Percentiles rank a stretch among this genome's conserved stretches.
phyloP scores from a whole-genome alignment of 2,797 vertebrate genomes.

The Yasuhikotakia modesta region DNA sequence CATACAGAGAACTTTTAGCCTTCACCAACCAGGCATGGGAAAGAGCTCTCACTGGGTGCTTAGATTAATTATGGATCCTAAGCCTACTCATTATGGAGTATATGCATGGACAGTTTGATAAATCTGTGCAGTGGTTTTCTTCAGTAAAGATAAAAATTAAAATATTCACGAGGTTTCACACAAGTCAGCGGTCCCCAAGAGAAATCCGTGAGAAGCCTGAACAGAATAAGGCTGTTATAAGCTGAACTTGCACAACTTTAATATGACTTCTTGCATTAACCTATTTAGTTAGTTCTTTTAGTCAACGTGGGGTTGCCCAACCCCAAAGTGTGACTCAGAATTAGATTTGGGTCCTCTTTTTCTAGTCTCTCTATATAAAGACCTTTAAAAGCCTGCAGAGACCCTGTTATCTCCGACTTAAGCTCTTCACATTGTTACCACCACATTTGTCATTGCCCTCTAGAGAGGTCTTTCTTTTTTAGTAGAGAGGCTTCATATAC shows the following conservation, averaged over 20 bases:
- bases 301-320: neutral
- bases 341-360: neutral
- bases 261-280: conserved; percentile 7
- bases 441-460: conserved; percentile 16
- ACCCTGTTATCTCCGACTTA: conserved; percentile 17
- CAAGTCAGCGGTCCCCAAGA: conserved; percentile 8
- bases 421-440: conserved; percentile 26
- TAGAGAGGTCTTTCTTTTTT: conserved; percentile 7
- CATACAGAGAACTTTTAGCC: neutral
- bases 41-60: neutral
- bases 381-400: conserved; percentile 9
- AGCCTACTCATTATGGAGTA: conserved; percentile 6
- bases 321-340: neutral
- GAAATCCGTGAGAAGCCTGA: neutral
- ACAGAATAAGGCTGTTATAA: neutral
- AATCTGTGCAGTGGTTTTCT: conserved; percentile 9
- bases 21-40: conserved; percentile 27
- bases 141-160: conserved; percentile 3
- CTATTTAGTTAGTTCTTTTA: neutral
- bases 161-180: neutral
- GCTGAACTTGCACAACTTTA: neutral
- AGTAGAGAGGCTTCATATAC: neutral
- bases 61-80: conserved; percentile 38
- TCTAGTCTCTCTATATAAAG: conserved; percentile 1
- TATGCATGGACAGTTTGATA: conserved; percentile 24